Conservation (phyloP, 2,797 vertebrate genomes). For the Microtus agrestis region DNA sequence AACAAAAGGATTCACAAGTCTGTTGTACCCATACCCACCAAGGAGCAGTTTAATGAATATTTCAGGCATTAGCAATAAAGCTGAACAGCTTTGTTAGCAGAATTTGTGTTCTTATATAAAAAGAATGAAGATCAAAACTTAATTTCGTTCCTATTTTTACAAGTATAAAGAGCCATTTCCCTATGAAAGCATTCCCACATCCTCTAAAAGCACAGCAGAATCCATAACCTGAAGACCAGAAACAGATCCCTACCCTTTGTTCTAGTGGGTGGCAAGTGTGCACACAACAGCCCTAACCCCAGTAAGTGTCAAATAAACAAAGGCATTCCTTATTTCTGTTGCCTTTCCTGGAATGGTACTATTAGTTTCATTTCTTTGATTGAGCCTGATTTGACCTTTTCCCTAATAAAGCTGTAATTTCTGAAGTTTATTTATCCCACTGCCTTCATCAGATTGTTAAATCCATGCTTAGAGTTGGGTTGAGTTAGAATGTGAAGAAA, state of each 20-base stretch:
- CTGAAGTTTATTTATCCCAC: conserved; percentile 9
- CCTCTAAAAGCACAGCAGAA: conserved; percentile 49
- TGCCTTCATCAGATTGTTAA: conserved; percentile 41
- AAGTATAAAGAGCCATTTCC: conserved; percentile 38
- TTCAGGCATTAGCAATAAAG: conserved; percentile 37
- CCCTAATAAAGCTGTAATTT: conserved; percentile 17
- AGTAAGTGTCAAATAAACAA: conserved; percentile 39
- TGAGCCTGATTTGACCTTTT: conserved; percentile 51
- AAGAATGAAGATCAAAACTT: conserved; percentile 53
- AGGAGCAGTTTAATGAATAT: conserved; percentile 15
- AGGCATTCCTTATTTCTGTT: neutral
- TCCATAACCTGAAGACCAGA: conserved; percentile 14
- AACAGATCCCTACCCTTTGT: conserved; percentile 41
- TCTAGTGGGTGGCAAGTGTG: neutral
- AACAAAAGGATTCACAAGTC: neutral
- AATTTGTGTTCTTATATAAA: conserved; percentile 39
- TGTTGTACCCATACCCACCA: neutral
- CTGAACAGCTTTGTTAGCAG: conserved; percentile 11
- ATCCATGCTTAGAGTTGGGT: conserved; percentile 32
- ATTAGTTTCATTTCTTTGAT: conserved; percentile 32
- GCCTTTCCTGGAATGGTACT: neutral
- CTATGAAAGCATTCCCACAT: conserved; percentile 2
- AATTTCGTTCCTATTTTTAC: conserved; percentile 51
- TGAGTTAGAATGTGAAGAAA: neutral
- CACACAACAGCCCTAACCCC: neutral